Evolutionary conservation across 2,113 vertebrate species (phyloP), one percentile per base, ranked within the genome.

Genomic region (Rhinolophus sinicus): DNA sequence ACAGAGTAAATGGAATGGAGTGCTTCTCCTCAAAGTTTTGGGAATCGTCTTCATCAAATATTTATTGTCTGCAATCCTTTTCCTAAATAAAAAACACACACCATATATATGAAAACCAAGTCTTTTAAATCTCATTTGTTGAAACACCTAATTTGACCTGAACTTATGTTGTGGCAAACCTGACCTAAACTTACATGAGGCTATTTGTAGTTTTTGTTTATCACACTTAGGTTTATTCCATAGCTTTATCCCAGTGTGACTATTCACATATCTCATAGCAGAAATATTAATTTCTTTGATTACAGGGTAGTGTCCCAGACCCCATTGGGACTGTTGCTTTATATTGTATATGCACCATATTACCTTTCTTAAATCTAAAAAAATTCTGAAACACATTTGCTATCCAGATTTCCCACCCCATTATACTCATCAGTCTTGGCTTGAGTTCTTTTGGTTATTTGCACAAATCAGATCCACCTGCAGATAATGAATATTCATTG

Each of bases 401-500:
- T 90, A 52, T 62, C 76, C 94, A 96, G 81, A 95, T 95, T 97
- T 85, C 58, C 62, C 35, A 88, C 38, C 67, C 88, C 60, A 75
- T 96, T 44, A 85, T 95, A 94, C 82, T 94, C 85, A 93, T 82
- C 67, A 70, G 85, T 24, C 3, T 95, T 96, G 85, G 90, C 65
- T 83, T 82, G 67, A 95, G 81, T 88, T 95, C 75, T 92, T 91
- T 93, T 58, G 84, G 70, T 73, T 95, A 91, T 97, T 97, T 97
- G 40, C 95, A 94, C 95, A 97, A 78, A 92, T 96, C 88, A 94
- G 62, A 60, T 86, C 90, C 96, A 97, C 97, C 97, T 97, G 96
- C 94, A 93, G 97, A 86, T 97, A 95, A 95, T 97, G 93, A 96
- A 97, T 98, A 96, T 95, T 97, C 95, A 97, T 90, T 44, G 8